Evolutionary conservation across 2,797 vertebrate genomes (phyloP).

Genomic region (Muraenolepis orangiensis): DNA sequence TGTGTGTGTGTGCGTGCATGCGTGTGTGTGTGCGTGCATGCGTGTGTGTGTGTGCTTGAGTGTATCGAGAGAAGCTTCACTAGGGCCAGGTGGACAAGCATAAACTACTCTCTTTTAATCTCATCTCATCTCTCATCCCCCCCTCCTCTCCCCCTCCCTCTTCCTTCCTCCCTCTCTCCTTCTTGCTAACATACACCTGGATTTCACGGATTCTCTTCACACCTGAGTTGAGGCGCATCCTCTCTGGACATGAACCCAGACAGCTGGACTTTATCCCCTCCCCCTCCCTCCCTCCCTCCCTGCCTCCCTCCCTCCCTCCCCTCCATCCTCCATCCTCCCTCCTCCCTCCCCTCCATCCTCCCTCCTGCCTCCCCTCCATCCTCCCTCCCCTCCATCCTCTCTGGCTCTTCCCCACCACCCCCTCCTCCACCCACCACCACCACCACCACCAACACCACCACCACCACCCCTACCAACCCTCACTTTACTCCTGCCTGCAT

Average conservation of each 20-base stretch:
- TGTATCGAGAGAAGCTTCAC: slow-evolving; percentile 33
- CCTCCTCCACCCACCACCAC: slow-evolving; percentile 30
- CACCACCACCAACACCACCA: slow-evolving; percentile 19
- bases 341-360: slow-evolving; percentile 31
- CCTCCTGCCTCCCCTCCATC: background rate
- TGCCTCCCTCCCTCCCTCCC: background rate
- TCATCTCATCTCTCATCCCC: slow-evolving; percentile 25
- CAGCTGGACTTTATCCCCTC: slow-evolving; percentile 28
- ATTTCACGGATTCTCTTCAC: slow-evolving; percentile 40
- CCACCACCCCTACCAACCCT: slow-evolving; percentile 10
- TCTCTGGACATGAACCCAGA: slow-evolving; percentile 27
- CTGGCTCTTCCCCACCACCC: slow-evolving; percentile 33
- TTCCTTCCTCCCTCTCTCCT: background rate
- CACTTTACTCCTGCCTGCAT: slow-evolving; percentile 16
- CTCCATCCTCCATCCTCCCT: slow-evolving; percentile 29
- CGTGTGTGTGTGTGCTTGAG: background rate
- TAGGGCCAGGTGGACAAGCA: slow-evolving; percentile 58
- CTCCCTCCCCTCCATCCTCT: slow-evolving; percentile 21
- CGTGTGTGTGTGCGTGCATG: background rate
- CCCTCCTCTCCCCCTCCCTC: no score
- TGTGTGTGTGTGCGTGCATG: background rate
- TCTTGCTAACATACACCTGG: slow-evolving; percentile 43
- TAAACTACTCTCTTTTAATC: slow-evolving; percentile 53
- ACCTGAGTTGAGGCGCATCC: slow-evolving; percentile 46
- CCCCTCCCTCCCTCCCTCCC: background rate